phyloP scores from a whole-genome alignment of 2,888 invertebrate species.

The Drosophila pseudotakahashii region DNA sequence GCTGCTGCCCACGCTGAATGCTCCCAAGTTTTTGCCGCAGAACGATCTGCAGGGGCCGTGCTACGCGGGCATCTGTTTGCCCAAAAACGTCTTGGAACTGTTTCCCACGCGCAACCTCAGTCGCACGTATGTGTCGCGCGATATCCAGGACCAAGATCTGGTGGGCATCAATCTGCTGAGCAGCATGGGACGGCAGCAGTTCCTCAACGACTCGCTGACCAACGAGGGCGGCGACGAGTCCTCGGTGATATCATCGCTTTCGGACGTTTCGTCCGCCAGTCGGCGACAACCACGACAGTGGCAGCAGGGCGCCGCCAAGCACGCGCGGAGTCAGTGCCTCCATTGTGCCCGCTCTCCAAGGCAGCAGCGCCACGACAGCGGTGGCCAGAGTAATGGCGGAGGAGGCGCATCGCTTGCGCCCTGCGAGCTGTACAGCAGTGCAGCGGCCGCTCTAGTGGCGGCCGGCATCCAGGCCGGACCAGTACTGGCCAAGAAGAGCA shows the following conservation, averaged over 20 bases:
- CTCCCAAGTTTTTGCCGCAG: slow-evolving; percentile 82
- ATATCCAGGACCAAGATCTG: slow-evolving; percentile 83
- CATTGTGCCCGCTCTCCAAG: slow-evolving; percentile 81
- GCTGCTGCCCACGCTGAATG: slow-evolving; percentile 79
- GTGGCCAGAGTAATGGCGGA: slow-evolving; percentile 25
- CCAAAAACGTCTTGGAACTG: slow-evolving; percentile 83
- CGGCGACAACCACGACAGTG: slow-evolving; percentile 67
- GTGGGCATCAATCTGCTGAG: slow-evolving; percentile 79
- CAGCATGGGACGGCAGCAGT: slow-evolving; percentile 75
- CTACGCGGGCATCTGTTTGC: slow-evolving; percentile 84
- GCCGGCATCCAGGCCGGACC: slow-evolving; percentile 67
- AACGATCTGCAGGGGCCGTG: slow-evolving; percentile 83
- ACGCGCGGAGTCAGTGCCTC: slow-evolving; percentile 82
- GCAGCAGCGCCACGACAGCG: slow-evolving; percentile 59
- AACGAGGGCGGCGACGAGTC: slow-evolving; percentile 83
- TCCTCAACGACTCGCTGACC: slow-evolving; percentile 82
- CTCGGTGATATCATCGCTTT: slow-evolving; percentile 84
- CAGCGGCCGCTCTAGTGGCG: slow-evolving; percentile 67
- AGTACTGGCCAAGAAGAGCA: slow-evolving; percentile 45
- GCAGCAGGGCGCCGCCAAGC: slow-evolving; percentile 82
- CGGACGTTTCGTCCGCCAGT: slow-evolving; percentile 83
- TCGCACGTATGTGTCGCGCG: slow-evolving; percentile 84
- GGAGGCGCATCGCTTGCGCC: slow-evolving; percentile 41
- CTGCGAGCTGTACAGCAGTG: slow-evolving; percentile 69
- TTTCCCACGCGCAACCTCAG: slow-evolving; percentile 82